Percentiles rank a stretch among this genome's conserved stretches.
These are phyloP conservation scores for Drosophila insularis DNA, from an alignment of 1,140 invertebrate genomes.

Conservation along the genomic window DNA sequence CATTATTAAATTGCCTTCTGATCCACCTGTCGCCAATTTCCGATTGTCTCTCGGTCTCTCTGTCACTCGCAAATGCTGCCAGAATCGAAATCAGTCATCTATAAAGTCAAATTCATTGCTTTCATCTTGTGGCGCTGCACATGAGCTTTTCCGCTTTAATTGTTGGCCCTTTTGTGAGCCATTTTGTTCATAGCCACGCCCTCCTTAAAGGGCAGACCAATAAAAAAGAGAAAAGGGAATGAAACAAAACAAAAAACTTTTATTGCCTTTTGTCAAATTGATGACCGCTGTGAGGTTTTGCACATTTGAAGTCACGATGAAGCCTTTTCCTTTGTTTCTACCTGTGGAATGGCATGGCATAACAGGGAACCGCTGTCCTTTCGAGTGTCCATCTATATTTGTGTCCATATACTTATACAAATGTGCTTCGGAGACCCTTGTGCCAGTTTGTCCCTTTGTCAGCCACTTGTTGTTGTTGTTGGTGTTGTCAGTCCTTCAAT, in stretches of 20 bases:
- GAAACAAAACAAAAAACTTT: constrained; percentile 8
- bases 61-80: constrained; percentile 52
- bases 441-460: constrained; percentile 21
- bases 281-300: constrained; percentile 34
- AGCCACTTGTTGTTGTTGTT: constrained; percentile 45
- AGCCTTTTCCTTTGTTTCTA: constrained; percentile 24
- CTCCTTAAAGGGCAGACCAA: neutral
- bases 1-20: constrained; percentile 66
- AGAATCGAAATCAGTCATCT: constrained; percentile 46
- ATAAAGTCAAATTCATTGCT: constrained; percentile 24
- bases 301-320: constrained; percentile 40
- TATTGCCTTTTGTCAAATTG: constrained; percentile 39
- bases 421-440: constrained; percentile 18
- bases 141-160: constrained; percentile 56
- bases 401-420: neutral
- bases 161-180: constrained; percentile 42
- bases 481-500: constrained; percentile 27
- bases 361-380: neutral
- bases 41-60: constrained; percentile 27
- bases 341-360: constrained; percentile 16
- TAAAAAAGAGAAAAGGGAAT: neutral
- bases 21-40: constrained; percentile 59
- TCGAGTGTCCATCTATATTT: neutral
- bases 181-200: constrained; percentile 28
- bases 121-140: constrained; percentile 15